Base-by-base conservation (phyloP, 2,888 invertebrate genomes). In the Dryomyza anilis region DNA sequence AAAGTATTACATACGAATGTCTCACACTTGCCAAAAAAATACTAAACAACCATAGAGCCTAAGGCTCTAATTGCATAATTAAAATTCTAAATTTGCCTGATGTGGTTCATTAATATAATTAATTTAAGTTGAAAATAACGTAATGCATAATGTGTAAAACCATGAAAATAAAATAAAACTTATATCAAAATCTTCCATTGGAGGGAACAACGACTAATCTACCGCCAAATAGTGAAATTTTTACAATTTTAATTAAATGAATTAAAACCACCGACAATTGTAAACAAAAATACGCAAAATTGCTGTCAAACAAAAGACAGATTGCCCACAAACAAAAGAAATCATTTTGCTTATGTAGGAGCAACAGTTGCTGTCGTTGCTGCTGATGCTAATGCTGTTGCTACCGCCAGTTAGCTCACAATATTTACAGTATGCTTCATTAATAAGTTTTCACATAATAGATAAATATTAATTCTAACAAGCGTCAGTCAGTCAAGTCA, bases 391-490 rank as follows among this genome's bases (percentile, higher is more conserved):
- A n/a, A n/a, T n/a, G n/a, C n/a, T n/a, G n/a, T n/a, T n/a, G n/a
- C n/a, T n/a, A n/a, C n/a, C n/a, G n/a, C n/a, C n/a, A n/a, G n/a
- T n/a, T n/a, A n/a, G n/a, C n/a, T n/a, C n/a, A 7, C 23, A 50
- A 50, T 27, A 50, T 14, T 10, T 25, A 50, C 25, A 5, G 50
- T 25, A 50, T 25, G 14, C 25, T 23, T 50, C 50, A 50, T 50
- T 50, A 50, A 21, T 21, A n/a, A 25, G 25, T 25, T n/a, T 50
- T 25, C 25, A 12, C 25, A 50, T 50, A 25, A 14, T 27, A 25
- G 1, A 14, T 27, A 25, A 25, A 50, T 50, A 50, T 50, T 50
- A 50, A 12, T 50, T 50, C 50, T 50, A 50, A 50, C 50, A 50
- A 50, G 50, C 25, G 14, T n/a, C n/a, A n/a, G n/a, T n/a, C n/a